These are phyloP conservation scores for Geophilus truncorum DNA, from an alignment of 2,888 invertebrate genomes.

Conservation along the genomic window DNA sequence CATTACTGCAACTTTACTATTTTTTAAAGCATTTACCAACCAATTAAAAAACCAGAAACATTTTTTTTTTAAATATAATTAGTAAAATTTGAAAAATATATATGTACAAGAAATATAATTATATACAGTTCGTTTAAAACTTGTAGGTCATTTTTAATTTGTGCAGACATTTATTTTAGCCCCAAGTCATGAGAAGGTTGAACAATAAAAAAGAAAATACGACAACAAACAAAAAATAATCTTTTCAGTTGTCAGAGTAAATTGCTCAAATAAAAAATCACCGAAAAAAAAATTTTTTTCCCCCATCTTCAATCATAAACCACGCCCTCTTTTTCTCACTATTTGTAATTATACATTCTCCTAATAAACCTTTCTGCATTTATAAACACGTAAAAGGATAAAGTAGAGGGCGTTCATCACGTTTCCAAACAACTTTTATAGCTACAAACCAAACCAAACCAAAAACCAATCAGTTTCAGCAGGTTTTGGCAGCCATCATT, in stretches of 20 bases:
- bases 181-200: neutral
- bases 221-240: neutral
- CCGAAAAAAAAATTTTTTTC: neutral
- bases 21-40: neutral
- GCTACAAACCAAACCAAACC: too few relatives aligned
- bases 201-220: neutral
- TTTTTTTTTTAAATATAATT: neutral
- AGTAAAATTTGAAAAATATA: neutral
- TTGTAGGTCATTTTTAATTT: neutral
- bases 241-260: slow-evolving; percentile 12
- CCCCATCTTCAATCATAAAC: neutral
- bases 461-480: too few relatives aligned
- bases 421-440: too few relatives aligned
- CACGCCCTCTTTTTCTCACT: neutral
- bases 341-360: neutral
- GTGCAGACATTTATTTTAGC: neutral
- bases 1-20: neutral
- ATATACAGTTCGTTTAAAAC: neutral
- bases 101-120: neutral
- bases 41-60: neutral
- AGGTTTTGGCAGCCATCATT: too few relatives aligned
- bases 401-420: too few relatives aligned
- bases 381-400: too few relatives aligned
- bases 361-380: neutral
- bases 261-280: neutral